Percentiles rank a stretch among this genome's conserved stretches.
Evolutionary conservation across 2,888 invertebrate genomes (phyloP).

Genomic region (Spilosoma lubricipeda): DNA sequence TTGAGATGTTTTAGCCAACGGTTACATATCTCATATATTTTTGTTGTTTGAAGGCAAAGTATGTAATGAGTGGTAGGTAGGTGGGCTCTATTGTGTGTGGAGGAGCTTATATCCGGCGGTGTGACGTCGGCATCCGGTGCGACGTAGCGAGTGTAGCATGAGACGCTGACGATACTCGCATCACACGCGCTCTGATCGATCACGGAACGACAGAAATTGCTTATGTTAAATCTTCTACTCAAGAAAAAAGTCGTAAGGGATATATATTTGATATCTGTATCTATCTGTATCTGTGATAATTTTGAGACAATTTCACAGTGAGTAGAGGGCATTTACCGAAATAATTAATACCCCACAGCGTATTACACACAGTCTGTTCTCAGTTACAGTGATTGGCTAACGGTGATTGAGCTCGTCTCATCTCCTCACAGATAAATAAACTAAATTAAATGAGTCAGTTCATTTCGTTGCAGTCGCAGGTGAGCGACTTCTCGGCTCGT

Average conservation of each 20-base stretch:
- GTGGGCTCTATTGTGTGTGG: slow-evolving; percentile 10
- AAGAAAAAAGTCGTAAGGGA: background rate
- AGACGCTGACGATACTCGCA: background rate
- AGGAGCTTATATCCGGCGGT: slow-evolving; percentile 26
- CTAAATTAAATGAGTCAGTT: slow-evolving; percentile 56
- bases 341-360: background rate
- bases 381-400: slow-evolving; percentile 62
- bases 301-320: background rate
- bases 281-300: too few species aligned
- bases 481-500: slow-evolving; percentile 56
- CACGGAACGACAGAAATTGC: background rate
- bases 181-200: slow-evolving; percentile 36
- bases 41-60: background rate
- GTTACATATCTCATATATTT: background rate
- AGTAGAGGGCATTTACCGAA: background rate
- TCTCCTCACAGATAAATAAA: slow-evolving; percentile 55
- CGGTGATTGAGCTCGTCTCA: slow-evolving; percentile 53
- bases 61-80: background rate
- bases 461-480: slow-evolving; percentile 57
- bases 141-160: background rate
- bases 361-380: slow-evolving; percentile 44
- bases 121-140: slow-evolving; percentile 19
- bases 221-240: background rate
- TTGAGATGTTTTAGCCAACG: background rate
- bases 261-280: too few species aligned